Evolutionary conservation across 2,797 vertebrate species (phyloP).

Genomic region (Furcifer pardalis): DNA sequence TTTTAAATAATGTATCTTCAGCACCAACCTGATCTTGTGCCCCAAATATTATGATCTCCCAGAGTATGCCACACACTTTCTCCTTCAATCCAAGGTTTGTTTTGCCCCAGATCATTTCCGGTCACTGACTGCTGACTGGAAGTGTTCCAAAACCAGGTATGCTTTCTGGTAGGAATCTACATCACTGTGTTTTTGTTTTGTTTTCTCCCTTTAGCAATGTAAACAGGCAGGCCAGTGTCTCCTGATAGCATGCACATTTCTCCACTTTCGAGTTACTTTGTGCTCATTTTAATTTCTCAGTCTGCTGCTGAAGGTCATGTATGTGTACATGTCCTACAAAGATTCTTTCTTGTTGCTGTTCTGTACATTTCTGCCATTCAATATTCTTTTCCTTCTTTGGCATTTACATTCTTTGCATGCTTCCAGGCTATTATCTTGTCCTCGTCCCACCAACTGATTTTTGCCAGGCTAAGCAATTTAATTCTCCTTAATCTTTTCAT

Average conservation of each 20-base stretch:
- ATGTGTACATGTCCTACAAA: background rate
- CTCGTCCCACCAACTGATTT: conserved; percentile 33
- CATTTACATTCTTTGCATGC: conserved; percentile 72
- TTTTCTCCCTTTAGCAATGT: background rate
- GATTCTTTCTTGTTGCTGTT: background rate
- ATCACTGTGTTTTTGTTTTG: background rate
- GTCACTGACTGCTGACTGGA: background rate
- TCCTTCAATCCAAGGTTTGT: no score
- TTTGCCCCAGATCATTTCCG: background rate
- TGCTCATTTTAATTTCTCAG: background rate
- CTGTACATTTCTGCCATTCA: conserved; percentile 16
- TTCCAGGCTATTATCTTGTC: conserved; percentile 65
- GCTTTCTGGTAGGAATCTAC: no score
- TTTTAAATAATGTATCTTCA: no score
- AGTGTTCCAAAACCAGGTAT: background rate
- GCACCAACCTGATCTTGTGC: background rate
- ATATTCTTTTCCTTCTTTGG: conserved; percentile 68
- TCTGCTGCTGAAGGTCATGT: background rate
- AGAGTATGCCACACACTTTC: background rate
- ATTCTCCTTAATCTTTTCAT: conserved; percentile 49
- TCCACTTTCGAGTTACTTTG: background rate
- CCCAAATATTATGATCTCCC: no score
- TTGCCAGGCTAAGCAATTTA: conserved; percentile 47
- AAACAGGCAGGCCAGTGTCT: background rate
- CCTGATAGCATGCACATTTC: background rate